Evolutionary conservation across 2,888 invertebrate genomes (phyloP).

Genomic region (Polyommatus iphigenia): DNA sequence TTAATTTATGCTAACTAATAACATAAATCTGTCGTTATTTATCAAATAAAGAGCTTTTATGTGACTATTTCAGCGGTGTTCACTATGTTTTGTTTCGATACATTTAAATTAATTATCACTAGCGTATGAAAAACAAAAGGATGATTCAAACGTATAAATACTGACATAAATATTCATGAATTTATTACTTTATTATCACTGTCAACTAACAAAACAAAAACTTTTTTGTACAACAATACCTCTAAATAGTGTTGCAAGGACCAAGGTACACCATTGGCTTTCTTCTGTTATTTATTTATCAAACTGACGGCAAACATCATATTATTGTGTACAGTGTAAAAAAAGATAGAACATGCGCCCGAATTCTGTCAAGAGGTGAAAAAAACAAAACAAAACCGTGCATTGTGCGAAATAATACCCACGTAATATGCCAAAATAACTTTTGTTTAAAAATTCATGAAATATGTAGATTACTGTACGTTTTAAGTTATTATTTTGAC

Average conservation of each 20-base stretch:
- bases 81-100: slow-evolving; percentile 14
- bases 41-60: slow-evolving; percentile 22
- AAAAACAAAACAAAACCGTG: neutral
- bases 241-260: neutral
- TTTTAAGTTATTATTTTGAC: slow-evolving; percentile 35
- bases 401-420: slow-evolving; percentile 23
- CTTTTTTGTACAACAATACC: no score
- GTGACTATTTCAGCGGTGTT: slow-evolving; percentile 1
- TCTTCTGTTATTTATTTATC: neutral
- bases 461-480: slow-evolving; percentile 27
- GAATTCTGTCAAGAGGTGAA: slow-evolving; percentile 12
- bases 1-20: slow-evolving; percentile 22
- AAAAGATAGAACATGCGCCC: neutral
- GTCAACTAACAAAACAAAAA: no score
- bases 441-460: slow-evolving; percentile 27
- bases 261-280: neutral
- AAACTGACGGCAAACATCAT: neutral
- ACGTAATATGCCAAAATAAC: slow-evolving; percentile 2
- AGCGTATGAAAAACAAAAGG: neutral
- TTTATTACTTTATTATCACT: neutral
- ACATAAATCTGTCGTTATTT: slow-evolving; percentile 20
- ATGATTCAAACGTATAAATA: neutral
- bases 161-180: neutral
- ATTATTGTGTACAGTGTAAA: neutral
- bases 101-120: slow-evolving; percentile 9